Base-by-base conservation (phyloP, 2,888 invertebrate species). In the Trichacis sp. region DNA sequence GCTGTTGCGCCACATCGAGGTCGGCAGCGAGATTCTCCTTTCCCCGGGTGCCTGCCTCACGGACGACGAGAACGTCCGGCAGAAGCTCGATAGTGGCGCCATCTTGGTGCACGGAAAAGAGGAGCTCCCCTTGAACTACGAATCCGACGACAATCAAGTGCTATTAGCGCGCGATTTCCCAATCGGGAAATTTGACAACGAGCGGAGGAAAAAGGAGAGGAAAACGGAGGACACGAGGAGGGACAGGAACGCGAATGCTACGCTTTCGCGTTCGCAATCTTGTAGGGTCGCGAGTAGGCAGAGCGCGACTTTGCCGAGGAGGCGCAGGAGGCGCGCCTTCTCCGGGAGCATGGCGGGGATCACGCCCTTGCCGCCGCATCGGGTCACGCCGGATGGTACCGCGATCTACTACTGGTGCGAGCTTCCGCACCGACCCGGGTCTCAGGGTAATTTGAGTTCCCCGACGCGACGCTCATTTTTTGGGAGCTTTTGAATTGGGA, bases 361-460 rank as follows among this genome's bases (percentile, higher is more conserved):
- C 65, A 62, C 61, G 17, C 80, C 82, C 5, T 74, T 88, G 77
- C 92, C 93, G 70, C 93, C 93, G 61, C 91, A 90, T 81, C 88
- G 93, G 70, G 88, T 90, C 76, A 93, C 93, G 58, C 91, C 93
- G 20, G 94, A 94, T 86, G 94, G 94, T 75, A 94, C 94, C 66
- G 90, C 91, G 81, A 90, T 94, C 81, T 93, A 92, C 88, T 94
- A 94, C 87, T 93, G 94, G 93, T 94, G 94, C 87, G 93, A 94
- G 86, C 85, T 92, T 85, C 90, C 92, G 74, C 82, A 82, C 78
- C 83, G 82, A 76, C 83, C 83, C 82, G 83, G 83, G 79, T 84
- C 82, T 77, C 84, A 84, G 83, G 84, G 84, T 84, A 84, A 82
- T 75, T 78, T 79, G 67, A 65, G 71, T 68, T 58, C 70, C 64